phyloP scores from a whole-genome alignment of 2,797 vertebrate genomes.

The Enteromius argenteus region DNA sequence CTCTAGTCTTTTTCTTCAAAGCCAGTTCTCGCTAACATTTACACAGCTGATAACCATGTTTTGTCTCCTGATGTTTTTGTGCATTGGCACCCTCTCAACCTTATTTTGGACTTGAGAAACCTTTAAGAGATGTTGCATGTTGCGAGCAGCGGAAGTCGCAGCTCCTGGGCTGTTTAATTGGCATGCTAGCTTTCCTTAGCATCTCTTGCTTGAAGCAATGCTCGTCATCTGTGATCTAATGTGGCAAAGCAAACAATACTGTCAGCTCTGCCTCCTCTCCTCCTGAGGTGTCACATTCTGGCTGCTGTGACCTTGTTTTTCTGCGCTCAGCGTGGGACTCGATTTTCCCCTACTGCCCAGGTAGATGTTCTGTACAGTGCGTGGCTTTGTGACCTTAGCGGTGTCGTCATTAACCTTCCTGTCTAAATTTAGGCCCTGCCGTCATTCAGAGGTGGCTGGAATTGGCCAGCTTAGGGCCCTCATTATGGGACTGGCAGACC shows the following conservation, averaged over 20 bases:
- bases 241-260: conserved; percentile 64
- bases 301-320: conserved; percentile 79
- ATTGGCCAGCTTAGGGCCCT: conserved; percentile 58
- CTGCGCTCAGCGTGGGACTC: conserved; percentile 71
- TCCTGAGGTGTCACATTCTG: conserved; percentile 62
- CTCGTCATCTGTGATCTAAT: conserved; percentile 78
- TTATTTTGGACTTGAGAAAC: conserved; percentile 69
- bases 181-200: conserved; percentile 78
- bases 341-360: conserved; percentile 70
- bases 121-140: conserved; percentile 76
- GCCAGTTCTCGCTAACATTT: conserved; percentile 36
- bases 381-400: conserved; percentile 61
- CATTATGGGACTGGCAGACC: conserved; percentile 53
- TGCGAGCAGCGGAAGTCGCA: conserved; percentile 73
- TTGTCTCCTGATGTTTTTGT: conserved; percentile 63
- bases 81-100: conserved; percentile 52
- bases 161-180: conserved; percentile 79
- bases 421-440: conserved; percentile 76
- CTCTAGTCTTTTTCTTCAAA: neutral
- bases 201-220: conserved; percentile 80
- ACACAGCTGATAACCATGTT: conserved; percentile 26
- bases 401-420: conserved; percentile 80
- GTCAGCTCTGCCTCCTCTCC: conserved; percentile 56
- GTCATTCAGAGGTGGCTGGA: conserved; percentile 56
- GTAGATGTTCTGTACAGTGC: conserved; percentile 60